Conservation (phyloP, 92 coral and sea anemone genomes). For the Diadumene lineata region DNA sequence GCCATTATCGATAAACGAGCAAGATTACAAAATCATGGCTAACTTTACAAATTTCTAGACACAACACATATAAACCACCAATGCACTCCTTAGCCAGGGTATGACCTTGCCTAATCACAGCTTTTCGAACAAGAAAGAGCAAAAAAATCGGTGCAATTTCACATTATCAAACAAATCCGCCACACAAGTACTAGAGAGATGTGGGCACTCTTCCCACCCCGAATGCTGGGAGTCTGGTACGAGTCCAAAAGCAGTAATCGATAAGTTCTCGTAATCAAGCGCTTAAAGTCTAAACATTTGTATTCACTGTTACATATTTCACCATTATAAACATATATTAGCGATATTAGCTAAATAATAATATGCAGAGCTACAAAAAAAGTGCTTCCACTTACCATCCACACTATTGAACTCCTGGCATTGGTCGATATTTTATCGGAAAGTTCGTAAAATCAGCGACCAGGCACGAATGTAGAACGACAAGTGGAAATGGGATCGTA, state of each 20-base stretch:
- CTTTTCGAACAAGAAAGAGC: constrained; percentile 1
- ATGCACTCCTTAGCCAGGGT: neutral
- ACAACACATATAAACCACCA: neutral
- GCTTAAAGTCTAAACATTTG: neutral
- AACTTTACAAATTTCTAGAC: neutral
- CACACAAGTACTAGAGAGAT: constrained; percentile 7
- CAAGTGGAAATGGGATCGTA: too few species aligned
- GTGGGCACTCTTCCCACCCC: constrained; percentile 46
- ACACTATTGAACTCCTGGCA: neutral
- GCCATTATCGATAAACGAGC: constrained; percentile 26
- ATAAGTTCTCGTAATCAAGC: constrained; percentile 13
- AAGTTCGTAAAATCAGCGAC: neutral
- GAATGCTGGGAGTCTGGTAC: constrained; percentile 42
- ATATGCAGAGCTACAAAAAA: too few species aligned
- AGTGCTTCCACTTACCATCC: too few species aligned
- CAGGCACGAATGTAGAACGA: constrained; percentile 6
- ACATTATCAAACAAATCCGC: constrained; percentile 23
- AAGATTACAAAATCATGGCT: constrained; percentile 27
- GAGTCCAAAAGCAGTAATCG: constrained; percentile 28
- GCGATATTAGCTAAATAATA: too few species aligned
- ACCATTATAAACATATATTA: too few species aligned
- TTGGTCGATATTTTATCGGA: constrained; percentile 9
- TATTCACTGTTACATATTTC: neutral
- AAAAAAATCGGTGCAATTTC: neutral
- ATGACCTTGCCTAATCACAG: neutral